Conservation (phyloP, 2,888 invertebrate genomes). For the Amphipyra tragopoginis region DNA sequence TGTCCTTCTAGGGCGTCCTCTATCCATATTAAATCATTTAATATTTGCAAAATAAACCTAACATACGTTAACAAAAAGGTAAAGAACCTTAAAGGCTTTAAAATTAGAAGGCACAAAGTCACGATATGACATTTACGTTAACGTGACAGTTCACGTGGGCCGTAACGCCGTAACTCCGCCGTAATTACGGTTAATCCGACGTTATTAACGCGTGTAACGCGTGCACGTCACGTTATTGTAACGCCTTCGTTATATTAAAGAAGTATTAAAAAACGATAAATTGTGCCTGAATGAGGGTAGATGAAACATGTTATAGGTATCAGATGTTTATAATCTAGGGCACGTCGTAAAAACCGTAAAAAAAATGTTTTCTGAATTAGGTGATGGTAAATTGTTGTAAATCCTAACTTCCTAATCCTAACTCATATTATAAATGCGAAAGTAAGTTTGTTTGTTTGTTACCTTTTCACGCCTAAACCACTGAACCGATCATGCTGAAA, state of each 20-base stretch:
- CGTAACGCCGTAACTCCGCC: constrained; percentile 47
- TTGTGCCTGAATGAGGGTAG: constrained; percentile 19
- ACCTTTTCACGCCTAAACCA: no score
- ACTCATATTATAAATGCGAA: no score
- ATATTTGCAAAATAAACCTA: background rate
- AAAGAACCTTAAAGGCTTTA: constrained; percentile 2
- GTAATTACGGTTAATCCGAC: constrained; percentile 55
- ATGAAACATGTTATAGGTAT: background rate
- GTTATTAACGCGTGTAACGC: constrained; percentile 53
- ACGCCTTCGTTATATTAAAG: constrained; percentile 53
- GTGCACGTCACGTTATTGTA: constrained; percentile 52
- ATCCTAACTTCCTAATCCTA: no score
- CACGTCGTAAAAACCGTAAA: background rate
- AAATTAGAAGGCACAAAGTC: constrained; percentile 37
- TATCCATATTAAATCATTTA: no score
- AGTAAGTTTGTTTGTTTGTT: no score
- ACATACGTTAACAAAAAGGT: background rate
- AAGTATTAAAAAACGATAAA: constrained; percentile 54
- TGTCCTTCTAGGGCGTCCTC: no score
- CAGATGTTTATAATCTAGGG: background rate
- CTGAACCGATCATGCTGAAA: no score
- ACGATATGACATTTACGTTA: constrained; percentile 53
- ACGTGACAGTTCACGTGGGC: constrained; percentile 54
- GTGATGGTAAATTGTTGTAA: no score
- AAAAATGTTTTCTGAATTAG: no score